Evolutionary conservation across 2,797 vertebrate species (phyloP), one percentile per base, ranked within the genome.

Genomic region (Falco rusticolus): DNA sequence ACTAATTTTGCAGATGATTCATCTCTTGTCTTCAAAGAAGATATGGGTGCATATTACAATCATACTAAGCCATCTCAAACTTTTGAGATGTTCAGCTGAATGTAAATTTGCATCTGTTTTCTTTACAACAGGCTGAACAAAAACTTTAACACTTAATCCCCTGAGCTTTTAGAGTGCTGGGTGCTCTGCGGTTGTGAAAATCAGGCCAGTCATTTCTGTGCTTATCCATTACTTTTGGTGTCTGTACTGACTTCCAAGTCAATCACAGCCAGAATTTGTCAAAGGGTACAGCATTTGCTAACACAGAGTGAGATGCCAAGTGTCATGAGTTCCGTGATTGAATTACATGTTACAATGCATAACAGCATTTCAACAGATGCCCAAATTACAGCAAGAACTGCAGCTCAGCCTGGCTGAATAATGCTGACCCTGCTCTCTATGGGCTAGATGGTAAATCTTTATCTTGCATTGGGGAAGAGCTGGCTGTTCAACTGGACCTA

Each of bases 1-100:
- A 84, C 69, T 90, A 41, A 88, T 95, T 94, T 94, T 95, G 72
- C 91, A 86, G 64, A 88, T 88, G 69, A 95, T 84, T 96, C 83
- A 93, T 90, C 77, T 90, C 80, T 75, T 93, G 70, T 69, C 92
- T 89, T 95, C 86, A 92, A 61, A 94, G 92, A 93, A 80, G 80
- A 56, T 78, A 84, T 12, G 70, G 75, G 86, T 93, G 60, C 90
- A 95, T 87, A 94, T 95, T 91, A 79, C 41, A 82, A 89, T 86
- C 0, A 0, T 43, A 74, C 43, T 64, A 71, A 94, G 53, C 53
- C 37, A 53, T 63, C 75, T 85, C 68, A 85, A 74, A 87, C 64
- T 95, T 92, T 19, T 11, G 53, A 80, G 60, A 60, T 80, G 28
- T 90, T 92, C 51, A 68, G 31, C 48, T 85, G 81, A 84, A 96